phyloP scores from a whole-genome alignment of 2,113 vertebrate genomes.

The Labeo rohita region DNA sequence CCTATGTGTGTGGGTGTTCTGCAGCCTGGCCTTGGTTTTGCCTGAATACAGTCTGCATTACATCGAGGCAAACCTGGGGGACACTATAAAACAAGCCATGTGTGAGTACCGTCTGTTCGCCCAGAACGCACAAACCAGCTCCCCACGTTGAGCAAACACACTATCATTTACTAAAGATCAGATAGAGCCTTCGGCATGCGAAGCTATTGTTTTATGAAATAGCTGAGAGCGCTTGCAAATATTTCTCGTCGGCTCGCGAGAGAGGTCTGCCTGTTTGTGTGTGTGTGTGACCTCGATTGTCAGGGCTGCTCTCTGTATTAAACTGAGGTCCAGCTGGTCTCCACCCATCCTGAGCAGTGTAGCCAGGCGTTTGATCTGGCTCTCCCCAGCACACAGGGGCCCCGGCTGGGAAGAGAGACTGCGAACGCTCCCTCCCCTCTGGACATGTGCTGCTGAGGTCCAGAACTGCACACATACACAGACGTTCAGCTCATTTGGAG shows the following conservation, averaged over 20 bases:
- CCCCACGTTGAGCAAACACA: slow-evolving; percentile 16
- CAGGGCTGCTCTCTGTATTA: slow-evolving; percentile 38
- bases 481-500: slow-evolving; percentile 3
- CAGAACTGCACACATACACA: slow-evolving; percentile 35
- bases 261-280: slow-evolving; percentile 26
- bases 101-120: slow-evolving; percentile 83
- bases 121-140: slow-evolving; percentile 8
- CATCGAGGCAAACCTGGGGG: slow-evolving; percentile 92
- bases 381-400: slow-evolving; percentile 39
- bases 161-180: slow-evolving; percentile 18
- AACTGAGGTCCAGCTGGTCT: slow-evolving; percentile 48
- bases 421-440: slow-evolving; percentile 32
- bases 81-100: slow-evolving; percentile 87
- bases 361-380: slow-evolving; percentile 48
- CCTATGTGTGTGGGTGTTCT: slow-evolving; percentile 69
- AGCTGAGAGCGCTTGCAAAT: not conserved
- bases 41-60: slow-evolving; percentile 98
- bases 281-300: slow-evolving; percentile 29
- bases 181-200: not conserved
- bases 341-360: slow-evolving; percentile 26
- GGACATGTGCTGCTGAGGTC: slow-evolving; percentile 24
- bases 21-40: slow-evolving; percentile 94
- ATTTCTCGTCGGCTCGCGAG: not conserved
- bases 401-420: slow-evolving; percentile 27
- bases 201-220: slow-evolving; percentile 35